Percentiles rank a stretch among this genome's conserved stretches.
Conservation (phyloP, 2,797 vertebrate species). For the Clarias fuscus region DNA sequence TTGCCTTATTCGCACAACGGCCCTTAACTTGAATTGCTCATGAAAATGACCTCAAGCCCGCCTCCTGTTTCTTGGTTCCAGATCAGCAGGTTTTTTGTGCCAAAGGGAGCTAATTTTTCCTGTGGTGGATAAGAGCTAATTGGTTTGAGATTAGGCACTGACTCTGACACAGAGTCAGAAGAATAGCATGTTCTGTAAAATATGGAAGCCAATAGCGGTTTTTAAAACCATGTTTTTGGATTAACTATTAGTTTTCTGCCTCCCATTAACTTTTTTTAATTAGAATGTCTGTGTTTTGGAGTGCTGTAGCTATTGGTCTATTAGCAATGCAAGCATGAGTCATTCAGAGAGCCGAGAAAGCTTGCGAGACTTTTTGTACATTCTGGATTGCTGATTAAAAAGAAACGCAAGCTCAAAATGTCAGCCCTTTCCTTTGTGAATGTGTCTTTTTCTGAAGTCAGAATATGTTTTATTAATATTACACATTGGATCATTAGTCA, state of each 20-base stretch:
- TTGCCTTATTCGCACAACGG: not conserved
- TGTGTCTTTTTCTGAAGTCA: not conserved
- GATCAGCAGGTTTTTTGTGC: constrained; percentile 6
- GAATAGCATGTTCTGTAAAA: not conserved
- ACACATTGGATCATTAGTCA: not conserved
- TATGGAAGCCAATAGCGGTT: not conserved
- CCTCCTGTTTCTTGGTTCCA: constrained; percentile 6
- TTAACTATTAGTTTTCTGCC: not conserved
- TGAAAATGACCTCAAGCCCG: not conserved
- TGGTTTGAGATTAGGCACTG: constrained; percentile 4
- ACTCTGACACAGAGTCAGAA: constrained; percentile 11
- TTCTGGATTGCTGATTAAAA: not conserved
- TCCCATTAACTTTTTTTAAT: not conserved
- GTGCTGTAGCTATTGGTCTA: not conserved
- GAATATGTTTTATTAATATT: not conserved
- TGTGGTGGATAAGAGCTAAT: constrained; percentile 8
- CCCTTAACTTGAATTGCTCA: constrained; percentile 5
- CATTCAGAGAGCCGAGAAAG: not conserved
- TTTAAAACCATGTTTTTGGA: not conserved
- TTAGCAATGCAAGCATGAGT: not conserved
- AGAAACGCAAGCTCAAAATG: not conserved
- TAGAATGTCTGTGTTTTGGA: not conserved
- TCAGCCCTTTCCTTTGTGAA: not conserved
- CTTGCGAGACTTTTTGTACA: not conserved
- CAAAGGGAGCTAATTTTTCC: not conserved